Conservation (phyloP, 2,888 invertebrate genomes). For the Ormyrus rosae region DNA sequence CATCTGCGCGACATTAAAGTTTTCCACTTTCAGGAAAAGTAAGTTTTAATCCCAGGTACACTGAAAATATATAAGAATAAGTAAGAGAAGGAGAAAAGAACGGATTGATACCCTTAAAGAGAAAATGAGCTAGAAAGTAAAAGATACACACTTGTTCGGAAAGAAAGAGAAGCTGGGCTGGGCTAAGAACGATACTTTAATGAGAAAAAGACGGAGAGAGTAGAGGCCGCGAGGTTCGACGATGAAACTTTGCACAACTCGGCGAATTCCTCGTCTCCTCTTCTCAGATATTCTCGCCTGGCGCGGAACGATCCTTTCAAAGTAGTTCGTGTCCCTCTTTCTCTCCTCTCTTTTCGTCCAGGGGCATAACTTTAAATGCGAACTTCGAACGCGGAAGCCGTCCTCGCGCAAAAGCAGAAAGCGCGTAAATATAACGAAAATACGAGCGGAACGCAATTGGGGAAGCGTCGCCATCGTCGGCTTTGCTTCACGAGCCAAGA, state of each 20-base stretch:
- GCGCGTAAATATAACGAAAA: constrained; percentile 47
- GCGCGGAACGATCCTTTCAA: constrained; percentile 25
- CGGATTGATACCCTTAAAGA: constrained; percentile 49
- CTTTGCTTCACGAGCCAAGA: too few species aligned
- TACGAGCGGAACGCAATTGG: not conserved
- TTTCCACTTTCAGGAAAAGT: constrained; percentile 36
- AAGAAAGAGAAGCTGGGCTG: constrained; percentile 39
- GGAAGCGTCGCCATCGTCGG: not conserved
- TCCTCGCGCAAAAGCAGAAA: constrained; percentile 21
- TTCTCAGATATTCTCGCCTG: constrained; percentile 24
- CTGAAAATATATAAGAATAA: constrained; percentile 28
- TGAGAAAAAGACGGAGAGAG: constrained; percentile 45
- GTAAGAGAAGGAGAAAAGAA: not conserved
- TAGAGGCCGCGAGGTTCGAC: constrained; percentile 40
- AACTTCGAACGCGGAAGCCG: constrained; percentile 31
- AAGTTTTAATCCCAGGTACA: constrained; percentile 51
- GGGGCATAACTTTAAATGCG: constrained; percentile 47
- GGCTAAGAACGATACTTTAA: constrained; percentile 35
- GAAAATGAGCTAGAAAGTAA: constrained; percentile 49
- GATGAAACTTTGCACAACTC: constrained; percentile 48
- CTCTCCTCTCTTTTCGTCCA: not conserved
- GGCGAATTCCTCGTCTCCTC: constrained; percentile 25
- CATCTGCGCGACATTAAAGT: constrained; percentile 36
- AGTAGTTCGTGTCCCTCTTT: constrained; percentile 17
- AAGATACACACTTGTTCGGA: constrained; percentile 44